phyloP scores from a whole-genome alignment of 2,797 vertebrate genomes.

The Glossophaga mutica region DNA sequence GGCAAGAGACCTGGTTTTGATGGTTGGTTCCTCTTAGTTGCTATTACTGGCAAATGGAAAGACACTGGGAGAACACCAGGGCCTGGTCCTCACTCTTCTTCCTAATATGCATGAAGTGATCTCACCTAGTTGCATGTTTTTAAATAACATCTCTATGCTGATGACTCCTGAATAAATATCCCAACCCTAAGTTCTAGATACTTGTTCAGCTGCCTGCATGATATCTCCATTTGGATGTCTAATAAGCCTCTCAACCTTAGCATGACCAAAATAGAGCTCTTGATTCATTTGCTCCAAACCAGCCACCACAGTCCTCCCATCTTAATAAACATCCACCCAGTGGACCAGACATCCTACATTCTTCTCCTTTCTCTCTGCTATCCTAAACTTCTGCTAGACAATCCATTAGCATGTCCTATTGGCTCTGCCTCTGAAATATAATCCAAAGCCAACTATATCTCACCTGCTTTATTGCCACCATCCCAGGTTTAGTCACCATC shows the following conservation, averaged over 20 bases:
- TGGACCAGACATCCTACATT: neutral
- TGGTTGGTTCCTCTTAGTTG: neutral
- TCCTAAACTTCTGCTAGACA: neutral
- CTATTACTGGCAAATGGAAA: neutral
- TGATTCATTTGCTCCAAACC: neutral
- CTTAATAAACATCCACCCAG: neutral
- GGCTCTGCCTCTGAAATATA: neutral
- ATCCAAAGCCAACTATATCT: neutral
- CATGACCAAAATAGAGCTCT: neutral
- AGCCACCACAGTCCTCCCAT: neutral
- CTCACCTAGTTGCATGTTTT: neutral
- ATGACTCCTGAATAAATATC: neutral
- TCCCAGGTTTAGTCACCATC: neutral
- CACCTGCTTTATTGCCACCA: neutral
- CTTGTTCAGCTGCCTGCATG: neutral
- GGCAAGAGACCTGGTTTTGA: neutral
- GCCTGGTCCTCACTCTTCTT: neutral
- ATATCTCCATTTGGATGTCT: neutral
- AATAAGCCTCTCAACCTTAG: neutral
- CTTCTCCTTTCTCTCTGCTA: neutral
- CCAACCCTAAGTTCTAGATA: neutral
- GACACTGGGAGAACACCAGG: neutral
- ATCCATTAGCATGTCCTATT: neutral
- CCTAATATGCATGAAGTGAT: neutral
- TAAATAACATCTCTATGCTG: neutral